Conservation (phyloP, 1,140 invertebrate genomes). For the Ganaspis sp. region DNA sequence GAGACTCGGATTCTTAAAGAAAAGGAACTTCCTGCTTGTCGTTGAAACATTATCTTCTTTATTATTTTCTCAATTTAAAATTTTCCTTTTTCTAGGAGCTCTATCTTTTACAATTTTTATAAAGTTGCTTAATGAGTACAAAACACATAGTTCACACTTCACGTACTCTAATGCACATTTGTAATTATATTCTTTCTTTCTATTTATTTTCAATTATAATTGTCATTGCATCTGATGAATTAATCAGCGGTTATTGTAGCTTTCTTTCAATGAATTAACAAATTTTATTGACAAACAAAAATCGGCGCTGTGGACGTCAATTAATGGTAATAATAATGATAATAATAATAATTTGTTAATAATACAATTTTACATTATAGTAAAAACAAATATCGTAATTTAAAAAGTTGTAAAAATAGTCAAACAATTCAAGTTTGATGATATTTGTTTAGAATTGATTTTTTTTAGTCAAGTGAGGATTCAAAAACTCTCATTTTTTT, state of each 20-base stretch:
- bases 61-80: not conserved
- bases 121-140: constrained; percentile 14
- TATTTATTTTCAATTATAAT: not conserved
- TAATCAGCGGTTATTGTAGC: not conserved
- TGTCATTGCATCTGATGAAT: not conserved
- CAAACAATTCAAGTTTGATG: no score
- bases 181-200: not conserved
- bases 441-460: no score
- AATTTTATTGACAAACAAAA: not conserved
- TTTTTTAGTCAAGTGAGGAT: not conserved
- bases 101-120: constrained; percentile 20
- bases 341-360: no score
- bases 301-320: no score
- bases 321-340: no score
- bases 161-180: not conserved
- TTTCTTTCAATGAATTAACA: not conserved
- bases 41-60: constrained; percentile 10
- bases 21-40: not conserved
- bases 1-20: not conserved
- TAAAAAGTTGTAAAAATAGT: no score
- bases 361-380: no score
- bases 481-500: not conserved
- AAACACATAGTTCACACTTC: constrained; percentile 13
- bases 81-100: not conserved
- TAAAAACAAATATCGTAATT: no score